phyloP scores from a whole-genome alignment of 1,140 invertebrate genomes.

The Ladona fulva region DNA sequence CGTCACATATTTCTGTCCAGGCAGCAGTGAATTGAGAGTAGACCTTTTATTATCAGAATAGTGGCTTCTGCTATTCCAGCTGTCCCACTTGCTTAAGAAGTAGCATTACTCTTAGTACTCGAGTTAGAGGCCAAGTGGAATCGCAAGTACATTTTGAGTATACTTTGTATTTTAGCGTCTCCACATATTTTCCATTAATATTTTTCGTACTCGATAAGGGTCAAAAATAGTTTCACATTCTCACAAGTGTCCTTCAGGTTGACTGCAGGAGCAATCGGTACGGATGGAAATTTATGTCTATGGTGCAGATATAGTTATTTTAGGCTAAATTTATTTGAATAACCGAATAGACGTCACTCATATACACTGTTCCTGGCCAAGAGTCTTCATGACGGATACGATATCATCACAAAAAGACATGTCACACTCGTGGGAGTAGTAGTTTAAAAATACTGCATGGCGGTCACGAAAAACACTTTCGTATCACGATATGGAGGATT shows the following conservation, averaged over 20 bases:
- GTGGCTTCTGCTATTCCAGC: slow-evolving; percentile 11
- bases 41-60: slow-evolving; percentile 13
- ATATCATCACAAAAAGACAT: background rate
- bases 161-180: background rate
- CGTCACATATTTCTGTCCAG: slow-evolving; percentile 9
- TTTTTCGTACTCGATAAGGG: background rate
- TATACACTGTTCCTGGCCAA: background rate
- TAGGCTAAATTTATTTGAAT: background rate
- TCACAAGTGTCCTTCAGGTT: background rate
- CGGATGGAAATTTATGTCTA: background rate
- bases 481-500: background rate
- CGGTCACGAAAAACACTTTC: background rate
- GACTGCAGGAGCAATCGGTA: background rate
- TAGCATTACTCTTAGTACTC: too few species aligned
- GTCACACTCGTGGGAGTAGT: background rate
- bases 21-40: background rate
- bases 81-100: background rate
- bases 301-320: background rate
- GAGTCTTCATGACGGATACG: background rate
- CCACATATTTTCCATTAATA: background rate
- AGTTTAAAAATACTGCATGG: background rate
- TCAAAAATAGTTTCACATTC: background rate
- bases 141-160: background rate
- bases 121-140: background rate
- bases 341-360: background rate